Base-by-base conservation (phyloP, 2,113 vertebrate species). In the Saguinus imperator region DNA sequence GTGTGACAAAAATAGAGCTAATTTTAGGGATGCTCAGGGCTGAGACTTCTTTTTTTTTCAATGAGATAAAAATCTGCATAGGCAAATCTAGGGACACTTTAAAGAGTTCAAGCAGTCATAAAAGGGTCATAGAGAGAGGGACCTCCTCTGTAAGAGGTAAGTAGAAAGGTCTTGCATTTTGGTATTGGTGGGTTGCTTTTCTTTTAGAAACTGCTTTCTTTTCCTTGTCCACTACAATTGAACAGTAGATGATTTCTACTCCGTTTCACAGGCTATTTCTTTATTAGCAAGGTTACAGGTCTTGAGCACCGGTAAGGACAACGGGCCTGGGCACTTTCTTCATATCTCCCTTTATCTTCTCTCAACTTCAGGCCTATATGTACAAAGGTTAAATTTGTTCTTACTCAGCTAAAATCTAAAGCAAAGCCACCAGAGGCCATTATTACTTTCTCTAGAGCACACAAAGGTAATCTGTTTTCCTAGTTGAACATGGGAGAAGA, bases 1-100 rank as follows among this genome's bases (percentile, higher is more conserved):
- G n/a, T 90, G 50, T 95, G 95, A 79, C 58, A 83, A 45, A 85
- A 86, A 57, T 72, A 72, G 84, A 94, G 83, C 89, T 97, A 94
- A 97, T 96, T 94, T 92, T 97, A 94, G 84, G 52, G 68, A 89
- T 29, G 55, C 55, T 94, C n/a, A 84, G 23, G 43, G 48, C 4
- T 76, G 48, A 92, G 50, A 35, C 52, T 94, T 16, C 58, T 94
- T 92, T 91, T 64, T 64, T 64, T 82, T 88, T 58, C 88, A 85
- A 27, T 84, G 75, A 90, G 76, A 88, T 81, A 92, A 87, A 96
- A 92, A 85, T 87, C 75, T 40, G 72, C 72, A 37, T 25, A 96
- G n/a, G 61, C 87, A 95, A 76, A 66, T 85, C 50, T 66, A 89
- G 79, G 58, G n/a, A 89, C 5, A 50, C n/a, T 83, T 77, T 55